A percentile compares a stretch with the other conserved stretches of the same genome.
Conservation (phyloP, 2,888 invertebrate species). For the Leucania comma region DNA sequence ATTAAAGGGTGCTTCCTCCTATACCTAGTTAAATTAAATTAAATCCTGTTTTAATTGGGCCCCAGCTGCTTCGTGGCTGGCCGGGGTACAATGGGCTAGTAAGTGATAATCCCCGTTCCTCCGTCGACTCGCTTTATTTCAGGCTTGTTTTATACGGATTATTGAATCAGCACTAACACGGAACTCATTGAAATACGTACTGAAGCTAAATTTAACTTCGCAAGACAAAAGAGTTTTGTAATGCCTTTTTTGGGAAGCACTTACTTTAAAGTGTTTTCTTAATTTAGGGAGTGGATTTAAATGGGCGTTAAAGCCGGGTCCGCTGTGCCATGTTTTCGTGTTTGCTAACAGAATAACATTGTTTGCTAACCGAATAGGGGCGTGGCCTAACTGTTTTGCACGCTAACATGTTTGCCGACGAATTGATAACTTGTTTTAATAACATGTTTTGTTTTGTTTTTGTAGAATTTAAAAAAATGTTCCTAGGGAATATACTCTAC, state of each 20-base stretch:
- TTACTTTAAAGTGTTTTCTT: constrained; percentile 32
- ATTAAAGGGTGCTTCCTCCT: constrained; percentile 3
- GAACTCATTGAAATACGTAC: constrained; percentile 43
- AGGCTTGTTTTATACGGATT: constrained; percentile 54
- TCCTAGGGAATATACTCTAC: too few species aligned
- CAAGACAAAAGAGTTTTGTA: constrained; percentile 41
- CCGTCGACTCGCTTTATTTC: constrained; percentile 41
- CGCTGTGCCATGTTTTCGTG: too few species aligned
- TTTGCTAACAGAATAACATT: too few species aligned
- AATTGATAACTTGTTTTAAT: too few species aligned
- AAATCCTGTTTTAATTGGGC: constrained; percentile 61
- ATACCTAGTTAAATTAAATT: constrained; percentile 18
- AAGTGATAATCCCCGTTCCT: constrained; percentile 53
- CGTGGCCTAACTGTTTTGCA: too few species aligned
- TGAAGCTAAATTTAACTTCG: constrained; percentile 41
- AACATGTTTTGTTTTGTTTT: too few species aligned
- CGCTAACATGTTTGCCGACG: too few species aligned
- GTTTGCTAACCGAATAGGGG: too few species aligned
- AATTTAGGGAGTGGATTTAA: constrained; percentile 12
- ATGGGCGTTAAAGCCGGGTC: too few species aligned
- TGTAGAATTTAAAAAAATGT: too few species aligned
- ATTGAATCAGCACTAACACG: constrained; percentile 59
- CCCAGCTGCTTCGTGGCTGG: constrained; percentile 28
- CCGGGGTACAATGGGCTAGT: constrained; percentile 47
- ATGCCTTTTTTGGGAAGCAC: constrained; percentile 25